phyloP scores from a whole-genome alignment of 1,140 invertebrate species.

The Anthonomus grandis region DNA sequence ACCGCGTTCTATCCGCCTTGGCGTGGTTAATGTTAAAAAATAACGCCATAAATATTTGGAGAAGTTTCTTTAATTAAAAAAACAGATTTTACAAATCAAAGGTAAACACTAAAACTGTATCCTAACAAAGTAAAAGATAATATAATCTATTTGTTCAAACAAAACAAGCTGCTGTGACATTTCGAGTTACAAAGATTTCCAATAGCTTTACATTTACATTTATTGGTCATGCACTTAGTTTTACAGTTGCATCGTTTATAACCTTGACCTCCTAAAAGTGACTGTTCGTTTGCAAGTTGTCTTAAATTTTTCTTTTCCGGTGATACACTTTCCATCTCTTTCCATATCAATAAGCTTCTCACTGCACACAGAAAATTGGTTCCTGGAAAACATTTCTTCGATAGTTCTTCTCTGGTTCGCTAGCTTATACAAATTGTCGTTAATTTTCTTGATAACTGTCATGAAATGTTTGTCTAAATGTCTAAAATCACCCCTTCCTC shows the following conservation, averaged over 20 bases:
- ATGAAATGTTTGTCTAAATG: constrained; percentile 24
- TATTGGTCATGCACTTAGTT: constrained; percentile 23
- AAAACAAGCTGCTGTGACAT: constrained; percentile 15
- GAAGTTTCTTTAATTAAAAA: constrained; percentile 4
- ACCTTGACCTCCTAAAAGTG: constrained; percentile 19
- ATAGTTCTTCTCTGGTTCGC: constrained; percentile 19
- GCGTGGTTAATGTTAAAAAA: too few relatives aligned
- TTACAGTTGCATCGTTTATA: constrained; percentile 22
- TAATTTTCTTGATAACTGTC: constrained; percentile 21
- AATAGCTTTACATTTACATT: constrained; percentile 19
- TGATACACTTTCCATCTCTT: constrained; percentile 23
- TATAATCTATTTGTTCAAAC: constrained; percentile 5
- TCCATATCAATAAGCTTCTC: constrained; percentile 22
- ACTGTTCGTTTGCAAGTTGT: constrained; percentile 21
- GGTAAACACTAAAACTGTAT: constrained; percentile 4
- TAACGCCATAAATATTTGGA: constrained; percentile 7
- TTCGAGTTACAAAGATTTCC: constrained; percentile 21
- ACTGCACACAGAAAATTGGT: constrained; percentile 24
- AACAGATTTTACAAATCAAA: constrained; percentile 6
- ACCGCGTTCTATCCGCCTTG: too few relatives aligned
- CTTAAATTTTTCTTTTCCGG: constrained; percentile 20
- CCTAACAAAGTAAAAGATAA: neutral
- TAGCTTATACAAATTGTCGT: constrained; percentile 26
- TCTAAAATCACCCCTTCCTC: constrained; percentile 26
- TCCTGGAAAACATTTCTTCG: constrained; percentile 26